Percentiles rank a stretch among this genome's conserved stretches.
phyloP scores from a whole-genome alignment of 2,888 invertebrate species.

The Hyppa rectilinea region DNA sequence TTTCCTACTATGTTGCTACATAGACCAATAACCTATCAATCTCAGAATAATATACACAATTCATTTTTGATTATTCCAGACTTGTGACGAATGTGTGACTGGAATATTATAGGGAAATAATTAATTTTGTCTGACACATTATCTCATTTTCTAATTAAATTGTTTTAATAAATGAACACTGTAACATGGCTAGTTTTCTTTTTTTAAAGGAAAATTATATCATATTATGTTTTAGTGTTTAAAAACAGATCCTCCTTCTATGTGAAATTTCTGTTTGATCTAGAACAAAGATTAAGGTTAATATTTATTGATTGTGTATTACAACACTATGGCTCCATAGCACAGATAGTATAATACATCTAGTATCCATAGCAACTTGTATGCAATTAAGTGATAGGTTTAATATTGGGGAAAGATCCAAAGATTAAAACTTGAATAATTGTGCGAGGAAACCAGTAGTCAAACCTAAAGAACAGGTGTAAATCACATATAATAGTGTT shows the following conservation, averaged over 20 bases:
- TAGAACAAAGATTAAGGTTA: background rate
- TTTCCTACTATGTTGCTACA: too few species aligned
- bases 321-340: too few species aligned
- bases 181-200: background rate
- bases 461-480: background rate
- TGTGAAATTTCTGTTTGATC: background rate
- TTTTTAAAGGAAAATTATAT: background rate
- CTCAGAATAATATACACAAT: too few species aligned
- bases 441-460: too few species aligned
- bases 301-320: background rate
- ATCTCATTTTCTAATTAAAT: background rate
- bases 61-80: background rate
- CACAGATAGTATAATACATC: too few species aligned
- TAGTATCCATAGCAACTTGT: too few species aligned
- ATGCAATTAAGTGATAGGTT: background rate
- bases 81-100: background rate
- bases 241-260: background rate
- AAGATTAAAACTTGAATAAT: background rate
- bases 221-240: background rate
- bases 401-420: background rate
- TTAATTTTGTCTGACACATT: background rate
- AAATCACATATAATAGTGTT: background rate
- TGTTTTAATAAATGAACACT: slow-evolving; percentile 15
- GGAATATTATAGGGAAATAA: background rate
- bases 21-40: too few species aligned